phyloP scores from a whole-genome alignment of 2,888 invertebrate genomes.

The Aromia moschata region DNA sequence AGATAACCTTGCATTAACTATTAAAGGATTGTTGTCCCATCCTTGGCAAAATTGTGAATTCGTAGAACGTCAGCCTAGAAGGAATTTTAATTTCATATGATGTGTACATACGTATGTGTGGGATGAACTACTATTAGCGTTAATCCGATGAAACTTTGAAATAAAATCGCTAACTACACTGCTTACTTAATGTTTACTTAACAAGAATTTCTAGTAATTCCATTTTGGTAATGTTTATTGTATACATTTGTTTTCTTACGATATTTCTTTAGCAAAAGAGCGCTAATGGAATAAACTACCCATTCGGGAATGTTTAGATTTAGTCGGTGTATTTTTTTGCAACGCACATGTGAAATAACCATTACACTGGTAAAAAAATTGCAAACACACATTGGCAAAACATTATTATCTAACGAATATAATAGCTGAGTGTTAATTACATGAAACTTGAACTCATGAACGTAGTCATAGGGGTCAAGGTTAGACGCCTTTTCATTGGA shows the following conservation, averaged over 20 bases:
- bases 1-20: no score
- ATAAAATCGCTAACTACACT: no score
- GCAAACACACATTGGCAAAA: conserved; percentile 8
- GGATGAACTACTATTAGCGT: no score
- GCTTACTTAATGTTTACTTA: no score
- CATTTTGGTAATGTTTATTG: not conserved
- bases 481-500: conserved; percentile 5
- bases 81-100: no score
- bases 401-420: conserved; percentile 15
- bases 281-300: conserved; percentile 4
- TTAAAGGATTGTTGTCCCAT: no score
- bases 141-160: no score
- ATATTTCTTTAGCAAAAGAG: not conserved
- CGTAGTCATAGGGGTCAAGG: conserved; percentile 15
- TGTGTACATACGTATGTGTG: no score
- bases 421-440: conserved; percentile 17
- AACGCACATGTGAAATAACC: conserved; percentile 14
- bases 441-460: conserved; percentile 17
- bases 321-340: conserved; percentile 10
- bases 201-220: not conserved
- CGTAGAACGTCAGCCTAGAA: no score
- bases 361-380: conserved; percentile 11
- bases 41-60: no score
- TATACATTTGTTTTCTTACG: not conserved
- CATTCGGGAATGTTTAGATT: not conserved